Evolutionary conservation across 2,797 vertebrate genomes (phyloP).

Genomic region (Lithobates sylvaticus): DNA sequence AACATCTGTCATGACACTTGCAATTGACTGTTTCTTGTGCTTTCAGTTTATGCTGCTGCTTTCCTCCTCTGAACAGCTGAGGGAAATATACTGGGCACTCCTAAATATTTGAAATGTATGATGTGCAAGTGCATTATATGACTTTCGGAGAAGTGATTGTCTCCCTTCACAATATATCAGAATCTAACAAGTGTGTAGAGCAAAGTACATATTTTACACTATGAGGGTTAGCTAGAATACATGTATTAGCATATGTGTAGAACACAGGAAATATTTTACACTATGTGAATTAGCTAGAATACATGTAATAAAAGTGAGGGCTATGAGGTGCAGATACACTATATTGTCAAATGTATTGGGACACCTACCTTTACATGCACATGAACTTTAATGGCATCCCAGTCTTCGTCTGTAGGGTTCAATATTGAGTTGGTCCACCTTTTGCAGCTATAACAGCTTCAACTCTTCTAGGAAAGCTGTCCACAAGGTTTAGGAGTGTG

Average conservation of each 20-base stretch:
- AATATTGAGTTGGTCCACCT: too few species aligned
- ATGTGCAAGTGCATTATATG: slow-evolving; percentile 73
- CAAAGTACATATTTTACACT: neutral
- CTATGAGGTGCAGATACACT: too few species aligned
- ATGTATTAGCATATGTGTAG: neutral
- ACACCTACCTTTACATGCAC: too few species aligned
- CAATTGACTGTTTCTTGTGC: slow-evolving; percentile 68
- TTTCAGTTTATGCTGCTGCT: slow-evolving; percentile 58
- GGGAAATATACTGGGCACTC: slow-evolving; percentile 73
- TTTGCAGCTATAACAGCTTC: too few species aligned
- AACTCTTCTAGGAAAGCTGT: too few species aligned
- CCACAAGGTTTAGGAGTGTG: too few species aligned
- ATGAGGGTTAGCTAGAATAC: neutral
- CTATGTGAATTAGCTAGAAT: neutral
- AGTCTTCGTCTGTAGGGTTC: too few species aligned
- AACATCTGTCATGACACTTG: slow-evolving; percentile 74
- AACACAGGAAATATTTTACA: neutral
- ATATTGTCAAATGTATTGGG: too few species aligned
- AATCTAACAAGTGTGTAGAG: neutral
- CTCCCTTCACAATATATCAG: neutral
- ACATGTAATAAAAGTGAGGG: too few species aligned
- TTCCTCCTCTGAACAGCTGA: slow-evolving; percentile 73
- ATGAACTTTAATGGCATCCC: too few species aligned
- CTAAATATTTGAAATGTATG: slow-evolving; percentile 76
- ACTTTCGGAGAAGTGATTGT: slow-evolving; percentile 57